phyloP scores from a whole-genome alignment of 2,797 vertebrate species.

The Microctenopoma stevenorrisi region DNA sequence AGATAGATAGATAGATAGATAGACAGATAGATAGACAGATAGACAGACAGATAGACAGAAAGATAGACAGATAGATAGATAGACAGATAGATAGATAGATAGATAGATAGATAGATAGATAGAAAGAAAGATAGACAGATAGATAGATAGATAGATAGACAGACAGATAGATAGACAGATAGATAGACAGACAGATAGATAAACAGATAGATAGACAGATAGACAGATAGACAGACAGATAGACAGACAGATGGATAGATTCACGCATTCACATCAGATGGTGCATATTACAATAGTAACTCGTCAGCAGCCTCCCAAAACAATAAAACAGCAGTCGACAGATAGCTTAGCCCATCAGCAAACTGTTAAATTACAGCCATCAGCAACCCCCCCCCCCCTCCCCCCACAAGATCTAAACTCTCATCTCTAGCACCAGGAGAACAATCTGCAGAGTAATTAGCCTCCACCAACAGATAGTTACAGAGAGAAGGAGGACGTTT shows the following conservation, averaged over 20 bases:
- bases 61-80: neutral
- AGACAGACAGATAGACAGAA: too few relatives aligned
- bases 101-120: constrained; percentile 23
- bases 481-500: constrained; percentile 81
- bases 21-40: neutral
- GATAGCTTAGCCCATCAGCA: constrained; percentile 79
- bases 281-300: constrained; percentile 69
- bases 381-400: constrained; percentile 62
- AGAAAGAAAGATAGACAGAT: constrained; percentile 6
- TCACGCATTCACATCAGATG: constrained; percentile 18
- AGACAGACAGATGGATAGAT: constrained; percentile 26
- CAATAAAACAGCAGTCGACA: constrained; percentile 80
- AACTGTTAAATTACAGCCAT: constrained; percentile 82
- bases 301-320: constrained; percentile 75
- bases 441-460: constrained; percentile 88
- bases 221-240: constrained; percentile 7
- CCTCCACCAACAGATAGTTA: constrained; percentile 82
- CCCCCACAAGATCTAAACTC: constrained; percentile 76
- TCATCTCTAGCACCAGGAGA: constrained; percentile 84
- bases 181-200: neutral
- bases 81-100: constrained; percentile 5
- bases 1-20: neutral
- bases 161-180: constrained; percentile 5
- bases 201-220: neutral
- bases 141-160: neutral